Evolutionary conservation across 1,140 invertebrate genomes (phyloP).

Genomic region (Drosophila eugracilis): DNA sequence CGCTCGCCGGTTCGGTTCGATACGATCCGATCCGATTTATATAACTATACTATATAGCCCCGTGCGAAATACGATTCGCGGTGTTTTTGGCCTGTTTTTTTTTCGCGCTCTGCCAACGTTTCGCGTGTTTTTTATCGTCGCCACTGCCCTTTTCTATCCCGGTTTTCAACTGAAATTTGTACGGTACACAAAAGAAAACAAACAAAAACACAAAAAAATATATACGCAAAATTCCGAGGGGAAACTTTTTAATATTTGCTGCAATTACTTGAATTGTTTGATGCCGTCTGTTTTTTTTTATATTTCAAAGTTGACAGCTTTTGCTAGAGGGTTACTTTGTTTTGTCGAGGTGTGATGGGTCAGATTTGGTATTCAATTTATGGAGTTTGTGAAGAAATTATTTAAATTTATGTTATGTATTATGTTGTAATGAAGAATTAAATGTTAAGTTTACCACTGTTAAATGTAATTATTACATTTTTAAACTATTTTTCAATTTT

Average conservation of each 20-base stretch:
- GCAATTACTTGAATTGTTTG: slow-evolving; percentile 32
- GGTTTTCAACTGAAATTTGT: slow-evolving; percentile 62
- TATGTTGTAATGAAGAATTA: no score
- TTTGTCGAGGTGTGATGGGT: slow-evolving; percentile 3
- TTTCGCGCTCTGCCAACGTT: slow-evolving; percentile 10
- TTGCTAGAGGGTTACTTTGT: slow-evolving; percentile 6
- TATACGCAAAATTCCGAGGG: slow-evolving; percentile 16
- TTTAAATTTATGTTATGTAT: no score
- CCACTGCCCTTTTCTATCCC: slow-evolving; percentile 35
- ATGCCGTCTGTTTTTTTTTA: slow-evolving; percentile 16
- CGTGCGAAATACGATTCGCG: slow-evolving; percentile 28
- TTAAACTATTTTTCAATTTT: no score
- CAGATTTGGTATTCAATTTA: no score
- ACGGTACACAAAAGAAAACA: slow-evolving; percentile 30
- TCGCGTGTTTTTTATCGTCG: slow-evolving; percentile 17
- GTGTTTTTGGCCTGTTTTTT: neutral
- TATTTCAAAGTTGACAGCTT: slow-evolving; percentile 19
- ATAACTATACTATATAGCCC: slow-evolving; percentile 9
- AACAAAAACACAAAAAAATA: slow-evolving; percentile 29
- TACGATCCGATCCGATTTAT: slow-evolving; percentile 22
- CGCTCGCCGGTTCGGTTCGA: slow-evolving; percentile 73
- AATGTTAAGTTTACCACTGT: no score
- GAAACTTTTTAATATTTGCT: slow-evolving; percentile 23
- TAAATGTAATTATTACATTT: no score
- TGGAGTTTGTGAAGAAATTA: neutral